Evolutionary conservation across 64 coral and sea anemone genomes (phyloP), one percentile per base, ranked within the genome.

Genomic region (Trachythela sp.): DNA sequence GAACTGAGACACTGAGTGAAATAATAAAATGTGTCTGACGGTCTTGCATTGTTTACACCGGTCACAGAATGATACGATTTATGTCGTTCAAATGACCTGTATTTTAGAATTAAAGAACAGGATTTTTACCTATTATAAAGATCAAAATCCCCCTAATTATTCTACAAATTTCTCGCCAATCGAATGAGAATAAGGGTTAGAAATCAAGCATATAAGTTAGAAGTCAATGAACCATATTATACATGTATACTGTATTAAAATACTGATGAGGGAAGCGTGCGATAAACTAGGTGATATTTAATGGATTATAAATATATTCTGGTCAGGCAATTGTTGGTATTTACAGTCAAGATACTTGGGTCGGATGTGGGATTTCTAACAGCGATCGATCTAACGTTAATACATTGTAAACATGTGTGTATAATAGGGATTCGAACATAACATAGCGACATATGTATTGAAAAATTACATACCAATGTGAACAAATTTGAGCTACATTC

Each of bases 271-370:
- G 42, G 11, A 45, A 45, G 20, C 56, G 56, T 64, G 42, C 56
- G 24, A 24, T 64, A 64, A 64, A 27, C 18, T 45, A 45, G 56
- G 26, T 64, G 56, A 64, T 64, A 64, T 64, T 45, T 64, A 64
- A 64, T 64, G 56, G 56, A 20, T 64, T 64, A 64, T 64, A 64
- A 64, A 64, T 64, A 64, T 64, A n/a, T 64, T 64, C 56, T 27
- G 56, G 26, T 64, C 56, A n/a, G 26, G 24, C 56, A 64, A 64
- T 64, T 27, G 56, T 64, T 64, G 20, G 20, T 64, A 64, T 27
- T 64, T 20, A 64, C 56, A 1, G 18, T 27, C 13, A 10, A 27
- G 26, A 26, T 26, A 64, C 56, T n/a, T 64, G 26, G 56, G 6
- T 64, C 20, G 22, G 22, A 64, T 27, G 56, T 20, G 15, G 26